Evolutionary conservation across 2,888 invertebrate species (phyloP), one percentile per base, ranked within the genome.

Genomic region (Ennomos fuscantarius): DNA sequence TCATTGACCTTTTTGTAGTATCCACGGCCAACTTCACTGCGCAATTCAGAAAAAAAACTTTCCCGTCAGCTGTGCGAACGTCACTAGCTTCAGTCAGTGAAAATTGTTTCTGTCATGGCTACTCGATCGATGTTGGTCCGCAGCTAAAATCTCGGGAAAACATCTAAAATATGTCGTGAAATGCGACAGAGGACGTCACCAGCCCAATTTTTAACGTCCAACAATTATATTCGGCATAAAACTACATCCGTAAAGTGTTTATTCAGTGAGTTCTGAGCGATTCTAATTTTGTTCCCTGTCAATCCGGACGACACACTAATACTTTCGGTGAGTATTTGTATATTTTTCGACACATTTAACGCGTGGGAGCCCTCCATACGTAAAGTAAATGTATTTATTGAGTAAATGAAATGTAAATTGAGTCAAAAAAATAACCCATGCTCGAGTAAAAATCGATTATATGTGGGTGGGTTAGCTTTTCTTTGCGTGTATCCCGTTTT

Each of bases 41-140:
- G 65, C 65, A 63, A 73, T 73, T 72, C 70, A 72, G 77, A 80
- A 86, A 84, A 86, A 85, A 86, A 84, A 78, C 73, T 79, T 66
- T 91, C 91, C 51, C 37, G 31, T 24, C 24, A 36, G 47, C 91
- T 91, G 91, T 83, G 91, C 85, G 82, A 81, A 53, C 70, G 79
- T 69, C 45, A 74, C 86, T 63, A 73, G 84, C 84, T 91, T 91
- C 89, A 82, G 68, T 75, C 79, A 79, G 82, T 84, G 74, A 84
- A 88, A 84, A 86, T 78, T 77, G 78, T 78, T 83, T 79, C 89
- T 90, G 90, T 89, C 91, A 91, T 91, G 91, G 90, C 89, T 80
- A 66, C 84, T 76, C 88, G 89, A 91, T 91, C 91, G 89, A 91
- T 91, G 83, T 70, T 79, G 72, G 78, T 78, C 74, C 75, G 77